Percentiles rank a stretch among this genome's conserved stretches.
Conservation (phyloP, 1,140 invertebrate species). For the Listronotus bonariensis region DNA sequence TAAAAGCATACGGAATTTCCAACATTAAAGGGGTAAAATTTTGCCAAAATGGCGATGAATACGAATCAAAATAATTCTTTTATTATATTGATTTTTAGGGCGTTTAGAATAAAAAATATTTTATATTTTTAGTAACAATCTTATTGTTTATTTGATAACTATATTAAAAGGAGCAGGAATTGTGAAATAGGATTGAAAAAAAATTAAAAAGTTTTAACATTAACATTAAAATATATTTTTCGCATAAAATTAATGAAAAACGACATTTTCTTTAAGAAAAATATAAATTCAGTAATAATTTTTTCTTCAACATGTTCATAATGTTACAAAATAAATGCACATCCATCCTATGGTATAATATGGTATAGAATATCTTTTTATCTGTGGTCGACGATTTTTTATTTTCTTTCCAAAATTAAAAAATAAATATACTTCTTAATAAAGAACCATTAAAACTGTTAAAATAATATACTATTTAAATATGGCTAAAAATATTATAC, state of each 20-base stretch:
- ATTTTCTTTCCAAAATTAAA: not conserved
- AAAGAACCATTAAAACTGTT: not conserved
- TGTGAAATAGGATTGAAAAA: not conserved
- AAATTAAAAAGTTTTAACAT: constrained; percentile 18
- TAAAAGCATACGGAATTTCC: too few species aligned
- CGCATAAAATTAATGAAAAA: constrained; percentile 32
- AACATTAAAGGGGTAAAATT: too few species aligned
- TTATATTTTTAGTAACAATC: too few species aligned
- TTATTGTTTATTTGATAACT: too few species aligned
- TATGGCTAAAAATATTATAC: not conserved
- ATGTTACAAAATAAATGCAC: constrained; percentile 6
- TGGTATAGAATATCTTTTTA: constrained; percentile 3
- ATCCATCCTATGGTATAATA: not conserved
- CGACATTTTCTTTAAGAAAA: constrained; percentile 27
- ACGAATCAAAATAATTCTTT: not conserved
- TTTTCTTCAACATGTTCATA: not conserved
- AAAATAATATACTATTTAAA: constrained; percentile 1
- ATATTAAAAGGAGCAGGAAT: too few species aligned
- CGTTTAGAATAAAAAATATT: too few species aligned
- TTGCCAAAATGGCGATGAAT: too few species aligned
- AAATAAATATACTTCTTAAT: not conserved
- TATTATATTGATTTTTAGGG: constrained; percentile 7
- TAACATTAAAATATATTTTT: constrained; percentile 47
- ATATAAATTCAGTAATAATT: constrained; percentile 11
- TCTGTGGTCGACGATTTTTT: not conserved